Percentiles rank a stretch among this genome's conserved stretches.
Conservation (phyloP, 2,113 vertebrate genomes). For the Corythornis cristatus region DNA sequence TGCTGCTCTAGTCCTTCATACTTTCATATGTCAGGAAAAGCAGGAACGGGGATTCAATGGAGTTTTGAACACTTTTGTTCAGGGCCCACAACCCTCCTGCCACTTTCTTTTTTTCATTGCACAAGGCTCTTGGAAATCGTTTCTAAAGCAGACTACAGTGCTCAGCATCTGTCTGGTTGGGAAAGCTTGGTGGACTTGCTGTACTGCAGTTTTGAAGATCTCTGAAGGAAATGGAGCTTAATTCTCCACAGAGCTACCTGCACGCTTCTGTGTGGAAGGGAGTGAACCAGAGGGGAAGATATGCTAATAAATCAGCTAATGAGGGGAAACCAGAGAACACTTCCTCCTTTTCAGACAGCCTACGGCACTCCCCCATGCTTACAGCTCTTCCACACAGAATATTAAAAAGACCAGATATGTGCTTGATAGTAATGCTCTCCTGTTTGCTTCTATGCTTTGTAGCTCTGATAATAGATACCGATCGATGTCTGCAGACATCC, state of each 20-base stretch:
- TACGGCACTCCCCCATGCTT: not conserved
- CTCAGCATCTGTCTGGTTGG: not conserved
- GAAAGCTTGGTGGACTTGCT: not conserved
- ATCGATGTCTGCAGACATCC: slow-evolving; percentile 31
- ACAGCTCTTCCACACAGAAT: not conserved
- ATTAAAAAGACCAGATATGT: not conserved
- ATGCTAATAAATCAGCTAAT: slow-evolving; percentile 27
- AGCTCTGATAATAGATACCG: not conserved
- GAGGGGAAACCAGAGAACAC: not conserved
- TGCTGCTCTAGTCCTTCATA: slow-evolving; percentile 19
- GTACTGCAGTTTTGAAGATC: not conserved
- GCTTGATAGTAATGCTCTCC: not conserved
- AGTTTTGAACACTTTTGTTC: slow-evolving; percentile 36
- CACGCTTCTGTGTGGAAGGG: not conserved
- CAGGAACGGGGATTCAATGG: slow-evolving; percentile 22
- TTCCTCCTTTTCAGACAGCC: not conserved
- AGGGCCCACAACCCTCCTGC: not conserved
- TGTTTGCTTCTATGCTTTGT: slow-evolving; percentile 12
- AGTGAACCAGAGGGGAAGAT: not conserved
- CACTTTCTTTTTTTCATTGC: slow-evolving; percentile 21
- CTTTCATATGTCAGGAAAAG: slow-evolving; percentile 2
- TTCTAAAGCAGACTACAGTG: not conserved
- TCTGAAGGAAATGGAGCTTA: slow-evolving; percentile 25
- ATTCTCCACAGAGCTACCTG: not conserved
- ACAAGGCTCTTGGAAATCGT: not conserved